Evolutionary conservation across 2,797 vertebrate genomes (phyloP).

Genomic region (Crypturellus tataupa): DNA sequence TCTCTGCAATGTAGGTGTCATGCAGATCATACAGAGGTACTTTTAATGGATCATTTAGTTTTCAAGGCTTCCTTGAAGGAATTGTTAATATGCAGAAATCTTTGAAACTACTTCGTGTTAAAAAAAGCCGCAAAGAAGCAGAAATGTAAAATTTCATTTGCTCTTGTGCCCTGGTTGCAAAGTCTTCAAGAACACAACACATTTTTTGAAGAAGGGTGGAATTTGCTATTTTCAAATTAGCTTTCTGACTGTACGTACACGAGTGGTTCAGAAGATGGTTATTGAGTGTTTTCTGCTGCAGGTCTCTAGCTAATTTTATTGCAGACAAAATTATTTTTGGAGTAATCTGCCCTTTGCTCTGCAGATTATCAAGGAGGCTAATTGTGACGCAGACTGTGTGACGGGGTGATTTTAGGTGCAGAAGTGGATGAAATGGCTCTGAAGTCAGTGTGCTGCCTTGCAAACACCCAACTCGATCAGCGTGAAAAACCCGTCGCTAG

Average conservation of each 20-base stretch:
- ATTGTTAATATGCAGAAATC: background rate
- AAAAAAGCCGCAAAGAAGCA: background rate
- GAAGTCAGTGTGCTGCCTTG: background rate
- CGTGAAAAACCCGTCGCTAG: background rate
- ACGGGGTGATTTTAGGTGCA: background rate
- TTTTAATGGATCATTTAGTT: background rate
- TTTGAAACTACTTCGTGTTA: background rate
- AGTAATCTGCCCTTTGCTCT: background rate
- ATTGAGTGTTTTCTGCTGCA: background rate
- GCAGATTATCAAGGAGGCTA: background rate
- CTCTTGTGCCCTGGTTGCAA: background rate
- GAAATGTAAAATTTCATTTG: background rate
- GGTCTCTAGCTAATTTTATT: background rate
- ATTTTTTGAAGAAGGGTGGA: background rate
- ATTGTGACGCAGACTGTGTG: background rate
- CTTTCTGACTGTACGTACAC: rapidly evolving
- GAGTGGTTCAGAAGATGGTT: background rate
- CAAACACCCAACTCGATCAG: rapidly evolving
- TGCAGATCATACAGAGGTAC: background rate
- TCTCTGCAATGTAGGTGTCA: background rate
- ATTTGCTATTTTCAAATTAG: background rate
- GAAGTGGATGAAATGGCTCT: background rate
- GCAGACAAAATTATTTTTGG: background rate
- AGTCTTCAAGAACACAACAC: background rate
- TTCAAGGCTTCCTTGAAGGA: background rate